Evolutionary conservation across 2,113 vertebrate species (phyloP).

Genomic region (Rhinopomastus cyanomelas): DNA sequence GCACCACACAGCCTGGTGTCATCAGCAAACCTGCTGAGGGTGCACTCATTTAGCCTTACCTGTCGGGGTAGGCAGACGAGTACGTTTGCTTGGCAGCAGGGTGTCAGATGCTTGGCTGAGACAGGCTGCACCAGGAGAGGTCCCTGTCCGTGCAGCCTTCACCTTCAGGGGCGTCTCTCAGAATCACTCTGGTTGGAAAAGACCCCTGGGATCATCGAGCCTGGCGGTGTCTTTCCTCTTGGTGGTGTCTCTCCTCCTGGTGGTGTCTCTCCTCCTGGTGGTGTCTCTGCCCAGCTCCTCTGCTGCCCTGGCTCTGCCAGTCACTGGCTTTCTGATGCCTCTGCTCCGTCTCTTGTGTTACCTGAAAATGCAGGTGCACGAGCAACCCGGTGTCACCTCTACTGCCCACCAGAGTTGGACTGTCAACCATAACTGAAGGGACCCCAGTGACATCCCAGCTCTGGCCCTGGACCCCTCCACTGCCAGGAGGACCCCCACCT

Average conservation of each 20-base stretch:
- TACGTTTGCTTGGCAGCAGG: neutral
- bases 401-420: neutral
- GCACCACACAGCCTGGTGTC: no score
- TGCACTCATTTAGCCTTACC: neutral
- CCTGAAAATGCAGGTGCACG: neutral
- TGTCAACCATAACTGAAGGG: neutral
- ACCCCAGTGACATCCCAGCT: no score
- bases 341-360: rapidly evolving
- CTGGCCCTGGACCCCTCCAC: no score
- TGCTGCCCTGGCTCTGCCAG: rapidly evolving
- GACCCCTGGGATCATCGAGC: no score
- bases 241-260: no score
- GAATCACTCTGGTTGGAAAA: no score
- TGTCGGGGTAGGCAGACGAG: neutral
- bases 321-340: neutral
- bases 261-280: no score
- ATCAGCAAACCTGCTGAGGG: no score
- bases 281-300: neutral
- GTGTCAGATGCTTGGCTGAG: rapidly evolving
- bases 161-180: neutral
- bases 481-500: neutral
- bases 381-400: neutral
- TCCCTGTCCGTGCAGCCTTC: neutral
- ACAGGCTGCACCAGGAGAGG: neutral
- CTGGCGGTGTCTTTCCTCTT: no score